Conservation (phyloP, 2,113 vertebrate species). For the Tyrannus savana region DNA sequence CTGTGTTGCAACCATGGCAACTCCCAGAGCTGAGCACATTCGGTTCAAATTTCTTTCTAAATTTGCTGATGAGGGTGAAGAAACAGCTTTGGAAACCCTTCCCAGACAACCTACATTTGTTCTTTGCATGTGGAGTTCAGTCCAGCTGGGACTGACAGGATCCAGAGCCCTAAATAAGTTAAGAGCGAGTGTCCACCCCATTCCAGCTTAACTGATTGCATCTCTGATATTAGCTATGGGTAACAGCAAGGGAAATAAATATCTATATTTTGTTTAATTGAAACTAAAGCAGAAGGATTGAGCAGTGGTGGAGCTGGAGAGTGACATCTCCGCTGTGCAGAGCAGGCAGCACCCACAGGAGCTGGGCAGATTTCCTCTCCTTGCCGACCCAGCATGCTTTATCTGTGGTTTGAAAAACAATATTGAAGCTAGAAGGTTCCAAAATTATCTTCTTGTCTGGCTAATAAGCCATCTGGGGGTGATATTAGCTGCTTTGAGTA, state of each 20-base stretch:
- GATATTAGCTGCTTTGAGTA: background rate
- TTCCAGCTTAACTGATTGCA: background rate
- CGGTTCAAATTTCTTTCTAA: constrained; percentile 76
- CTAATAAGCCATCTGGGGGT: background rate
- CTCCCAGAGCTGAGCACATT: constrained; percentile 56
- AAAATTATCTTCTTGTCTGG: background rate
- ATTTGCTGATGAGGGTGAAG: constrained; percentile 76
- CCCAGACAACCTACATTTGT: constrained; percentile 61
- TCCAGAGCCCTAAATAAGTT: background rate
- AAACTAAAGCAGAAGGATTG: background rate
- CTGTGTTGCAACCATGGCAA: constrained; percentile 79
- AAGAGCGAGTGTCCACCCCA: background rate
- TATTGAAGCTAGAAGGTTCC: background rate
- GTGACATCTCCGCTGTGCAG: background rate
- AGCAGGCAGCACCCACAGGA: background rate
- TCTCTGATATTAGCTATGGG: background rate
- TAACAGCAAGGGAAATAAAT: background rate
- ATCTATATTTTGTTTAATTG: background rate
- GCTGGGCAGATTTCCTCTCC: background rate
- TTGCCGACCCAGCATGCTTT: background rate
- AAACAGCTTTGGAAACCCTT: constrained; percentile 63
- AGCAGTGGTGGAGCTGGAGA: background rate
- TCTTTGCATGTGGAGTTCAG: constrained; percentile 9
- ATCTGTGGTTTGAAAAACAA: background rate
- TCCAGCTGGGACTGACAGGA: background rate